Evolutionary conservation across 1,140 invertebrate species (phyloP).

Genomic region (Drosophila burlai): DNA sequence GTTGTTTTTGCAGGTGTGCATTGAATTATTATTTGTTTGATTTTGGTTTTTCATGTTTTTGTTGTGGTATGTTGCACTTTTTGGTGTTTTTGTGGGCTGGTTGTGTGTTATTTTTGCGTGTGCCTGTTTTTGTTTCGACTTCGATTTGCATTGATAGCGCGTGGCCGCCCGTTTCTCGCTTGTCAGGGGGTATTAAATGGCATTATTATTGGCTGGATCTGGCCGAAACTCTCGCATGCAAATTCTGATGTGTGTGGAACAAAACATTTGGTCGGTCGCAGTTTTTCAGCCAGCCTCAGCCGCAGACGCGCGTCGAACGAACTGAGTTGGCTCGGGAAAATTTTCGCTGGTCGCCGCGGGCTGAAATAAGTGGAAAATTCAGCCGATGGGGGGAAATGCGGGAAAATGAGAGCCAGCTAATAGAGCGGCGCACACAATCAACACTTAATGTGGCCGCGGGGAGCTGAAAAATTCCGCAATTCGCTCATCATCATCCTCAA

Average conservation of each 20-base stretch:
- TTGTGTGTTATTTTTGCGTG: conserved; percentile 30
- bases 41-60: conserved; percentile 44
- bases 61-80: conserved; percentile 59
- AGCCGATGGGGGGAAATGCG: neutral
- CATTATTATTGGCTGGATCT: conserved; percentile 40
- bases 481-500: conserved; percentile 76
- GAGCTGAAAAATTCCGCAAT: conserved; percentile 78
- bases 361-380: conserved; percentile 48
- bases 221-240: conserved; percentile 59
- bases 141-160: conserved; percentile 62
- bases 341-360: conserved; percentile 52
- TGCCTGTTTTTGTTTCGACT: conserved; percentile 41
- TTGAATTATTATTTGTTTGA: conserved; percentile 69
- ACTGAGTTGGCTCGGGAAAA: conserved; percentile 71
- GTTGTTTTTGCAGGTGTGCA: conserved; percentile 31
- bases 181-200: conserved; percentile 34
- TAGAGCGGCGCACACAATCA: conserved; percentile 81
- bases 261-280: conserved; percentile 57
- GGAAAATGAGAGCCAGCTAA: conserved; percentile 49
- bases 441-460: conserved; percentile 80
- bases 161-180: conserved; percentile 41
- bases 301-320: conserved; percentile 79
- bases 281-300: conserved; percentile 57
- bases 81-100: conserved; percentile 24
- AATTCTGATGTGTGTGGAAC: conserved; percentile 57